Base-by-base conservation (phyloP, 2,888 invertebrate species). In the Heliconius hortense region DNA sequence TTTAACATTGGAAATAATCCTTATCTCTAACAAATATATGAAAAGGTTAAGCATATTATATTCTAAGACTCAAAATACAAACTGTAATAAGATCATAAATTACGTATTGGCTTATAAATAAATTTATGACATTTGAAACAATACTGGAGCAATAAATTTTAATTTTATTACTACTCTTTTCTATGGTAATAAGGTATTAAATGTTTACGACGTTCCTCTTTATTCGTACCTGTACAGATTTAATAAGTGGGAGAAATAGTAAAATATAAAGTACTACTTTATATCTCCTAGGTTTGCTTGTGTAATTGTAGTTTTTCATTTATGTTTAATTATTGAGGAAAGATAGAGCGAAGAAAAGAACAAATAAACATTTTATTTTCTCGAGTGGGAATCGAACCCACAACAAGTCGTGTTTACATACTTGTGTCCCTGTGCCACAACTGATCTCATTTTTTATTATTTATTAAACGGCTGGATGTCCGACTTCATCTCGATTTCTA, bases 181-280 rank as follows among this genome's bases (percentile, higher is more conserved):
- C 86, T 87, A 88, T 89, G 88, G 85, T 88, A 88, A 89, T 89
- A 86, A 64, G 82, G 80, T 82, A 85, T 84, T 89, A 87, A 88
- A 83, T 82, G 82, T 89, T 90, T 90, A 89, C 83, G 87, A 84
- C 77, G 81, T 76, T 79, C 83, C 82, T 82, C 84, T 68, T 60
- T 72, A 63, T 68, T 75, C 66, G 72, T 72, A 75, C 48, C 69
- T 69, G 69, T 56, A 69, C 31, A 69, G 69, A 69, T 56, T 69
- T 53, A 53, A 69, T 56, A 69, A 69, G 31, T 53, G 69, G 28
- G 0, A 31, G 53, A 21, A 13, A n/a, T 24, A 31, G 69, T 53
- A 31, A 31, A 69, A 69, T 69, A n/a, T 66, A 66, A 13, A 39
- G 0, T 0, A 66, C n/a, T 66, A 66, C 39, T 39, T 66, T 39